Evolutionary conservation across 1,140 invertebrate genomes (phyloP), one percentile per base, ranked within the genome.

Genomic region (Drosophila arawakana): DNA sequence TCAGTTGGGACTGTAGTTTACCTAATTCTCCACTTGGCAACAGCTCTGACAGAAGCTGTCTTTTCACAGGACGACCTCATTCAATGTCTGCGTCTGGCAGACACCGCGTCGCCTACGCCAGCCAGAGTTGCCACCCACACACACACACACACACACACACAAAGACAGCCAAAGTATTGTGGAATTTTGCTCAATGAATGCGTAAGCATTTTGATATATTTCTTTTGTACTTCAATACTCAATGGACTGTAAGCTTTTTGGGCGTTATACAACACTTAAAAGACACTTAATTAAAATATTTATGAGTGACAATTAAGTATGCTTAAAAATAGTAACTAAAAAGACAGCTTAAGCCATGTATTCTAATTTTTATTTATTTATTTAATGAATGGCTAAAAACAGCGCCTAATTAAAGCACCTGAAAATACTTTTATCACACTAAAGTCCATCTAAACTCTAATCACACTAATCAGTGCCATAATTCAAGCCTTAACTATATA

Each of bases 121-220:
- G 55, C 66, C 30, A 50, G 67, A 81, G 15, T 68, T 62, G 41
- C 44, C 71, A 47, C 44, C 58, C 52, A 57, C 10, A 49, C 21
- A 58, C 43, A 50, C 46, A 65, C 13, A 34, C 41, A 55, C 13
- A 41, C 1, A 50, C 34, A 58, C 8, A 43, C 2, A 54, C 30
- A 52, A 35, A 34, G 25, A 30, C 50, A 35, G 50, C 34, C 50
- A 46, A 39, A 7, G 21, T 43, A 59, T 58, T 39, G 50, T 4
- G 46, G 65, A 58, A 72, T 60, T 80, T 76, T 65, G 46, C 60
- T 85, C 61, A 84, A 84, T 86, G 78, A 86, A 85, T 81, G 70
- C 70, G 76, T 74, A 74, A 73, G 66, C 63, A 55, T 67, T 58
- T 21, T 68, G 9, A 11, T 6, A 25, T 47, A 15, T 47, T 25